phyloP scores from a whole-genome alignment of 2,113 vertebrate species.

The Seriola quinqueradiata region DNA sequence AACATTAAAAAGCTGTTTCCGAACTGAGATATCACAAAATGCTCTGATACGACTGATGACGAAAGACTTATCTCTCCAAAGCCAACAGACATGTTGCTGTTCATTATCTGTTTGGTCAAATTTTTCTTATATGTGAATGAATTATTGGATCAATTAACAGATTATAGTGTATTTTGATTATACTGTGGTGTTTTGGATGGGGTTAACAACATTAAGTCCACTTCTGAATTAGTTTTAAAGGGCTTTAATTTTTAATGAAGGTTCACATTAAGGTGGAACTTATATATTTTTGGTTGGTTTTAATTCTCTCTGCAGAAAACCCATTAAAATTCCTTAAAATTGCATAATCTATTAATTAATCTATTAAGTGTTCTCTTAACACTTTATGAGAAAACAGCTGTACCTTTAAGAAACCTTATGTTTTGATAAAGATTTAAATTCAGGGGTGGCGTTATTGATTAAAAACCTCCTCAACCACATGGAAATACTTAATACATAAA shows the following conservation, averaged over 20 bases:
- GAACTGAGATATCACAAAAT: no score
- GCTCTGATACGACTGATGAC: neutral
- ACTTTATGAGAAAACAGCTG: no score
- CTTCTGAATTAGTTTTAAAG: neutral
- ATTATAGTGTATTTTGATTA: neutral
- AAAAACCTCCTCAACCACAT: no score
- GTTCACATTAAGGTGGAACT: neutral
- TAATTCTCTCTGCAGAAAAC: neutral
- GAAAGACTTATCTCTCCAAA: neutral
- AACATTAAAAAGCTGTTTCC: no score
- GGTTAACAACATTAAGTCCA: slow-evolving; percentile 2
- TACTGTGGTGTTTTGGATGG: neutral
- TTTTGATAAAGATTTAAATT: no score
- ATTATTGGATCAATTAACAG: neutral
- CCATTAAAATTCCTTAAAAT: neutral
- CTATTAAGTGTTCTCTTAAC: neutral
- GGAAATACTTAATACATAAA: no score
- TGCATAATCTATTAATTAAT: neutral
- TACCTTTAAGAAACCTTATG: no score
- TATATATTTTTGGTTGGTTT: neutral
- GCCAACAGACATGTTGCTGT: neutral
- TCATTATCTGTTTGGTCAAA: neutral
- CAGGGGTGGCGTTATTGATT: no score
- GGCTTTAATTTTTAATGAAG: slow-evolving; percentile 7
- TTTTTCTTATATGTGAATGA: neutral